These are phyloP conservation scores for Myodes glareolus DNA, from an alignment of 2,113 vertebrate genomes.

Conservation along the genomic window DNA sequence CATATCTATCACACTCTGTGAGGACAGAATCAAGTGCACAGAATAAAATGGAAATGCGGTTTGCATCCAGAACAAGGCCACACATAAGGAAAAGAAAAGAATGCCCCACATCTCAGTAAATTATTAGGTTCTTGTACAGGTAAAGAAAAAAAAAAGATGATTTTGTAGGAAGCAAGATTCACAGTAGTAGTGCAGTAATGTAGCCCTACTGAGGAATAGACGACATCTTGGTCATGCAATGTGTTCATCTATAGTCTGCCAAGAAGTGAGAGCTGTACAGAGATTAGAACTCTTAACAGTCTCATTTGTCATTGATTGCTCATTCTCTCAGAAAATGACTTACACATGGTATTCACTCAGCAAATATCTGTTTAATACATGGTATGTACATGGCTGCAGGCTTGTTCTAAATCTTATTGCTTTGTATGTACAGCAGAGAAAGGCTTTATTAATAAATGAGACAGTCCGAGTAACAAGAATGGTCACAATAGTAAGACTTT, in stretches of 20 bases:
- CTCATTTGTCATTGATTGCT: background rate
- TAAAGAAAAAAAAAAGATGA: background rate
- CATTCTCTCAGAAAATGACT: background rate
- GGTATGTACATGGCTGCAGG: background rate
- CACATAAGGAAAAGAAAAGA: background rate
- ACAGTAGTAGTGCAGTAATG: background rate
- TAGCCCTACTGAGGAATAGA: background rate
- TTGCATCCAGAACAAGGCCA: background rate
- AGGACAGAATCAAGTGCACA: background rate
- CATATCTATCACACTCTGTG: background rate
- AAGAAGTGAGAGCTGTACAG: background rate
- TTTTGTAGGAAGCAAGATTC: background rate
- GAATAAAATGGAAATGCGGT: background rate
- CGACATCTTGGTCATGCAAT: background rate
- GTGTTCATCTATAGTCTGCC: background rate
- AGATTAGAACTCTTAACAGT: background rate
- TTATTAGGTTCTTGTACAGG: background rate
- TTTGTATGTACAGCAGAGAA: background rate
- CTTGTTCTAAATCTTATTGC: background rate
- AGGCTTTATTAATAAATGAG: background rate
- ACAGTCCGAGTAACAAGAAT: background rate
- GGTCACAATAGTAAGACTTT: conserved; percentile 30
- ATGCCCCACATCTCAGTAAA: background rate
- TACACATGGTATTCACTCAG: background rate
- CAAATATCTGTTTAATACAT: background rate